Base-by-base conservation (phyloP, 2,113 vertebrate genomes). In the Saccopteryx leptura region DNA sequence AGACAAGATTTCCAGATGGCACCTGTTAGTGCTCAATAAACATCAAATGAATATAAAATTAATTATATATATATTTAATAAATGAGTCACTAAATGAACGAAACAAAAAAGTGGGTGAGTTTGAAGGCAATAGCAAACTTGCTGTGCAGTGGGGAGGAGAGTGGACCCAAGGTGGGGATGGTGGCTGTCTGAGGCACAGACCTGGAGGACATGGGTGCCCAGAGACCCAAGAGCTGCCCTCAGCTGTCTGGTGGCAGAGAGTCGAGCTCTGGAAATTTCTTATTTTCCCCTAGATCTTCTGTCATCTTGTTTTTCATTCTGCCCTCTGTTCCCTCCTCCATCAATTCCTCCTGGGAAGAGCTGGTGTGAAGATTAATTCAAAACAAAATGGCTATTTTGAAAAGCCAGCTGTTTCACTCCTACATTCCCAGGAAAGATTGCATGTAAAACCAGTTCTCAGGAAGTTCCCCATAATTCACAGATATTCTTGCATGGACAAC, bases 1-100 rank as follows among this genome's bases (percentile, higher is more conserved):
- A 95, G 81, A 61, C 76, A 94, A 88, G 71, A 33, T 52, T 90
- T 88, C 91, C 33, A 88, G 76, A n/a, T n/a, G 63, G 58, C 15
- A 39, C 7, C 33, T 9, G 26, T 1, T 56, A 39, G n/a, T 18
- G 4, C 66, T 93, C 91, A 65, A 9, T 71, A 63, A 68, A 85
- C 21, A 2, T 7, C 18, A 11, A 88, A 54, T 48, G 61, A 87
- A 65, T 24, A 31, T 33, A 50, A 56, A 76, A 85, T 78, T 71
- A n/a, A 39, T 39, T 39, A 39, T 39, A 65, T 24, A 31, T 33
- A 56, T 56, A 76, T 82, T 78, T 71, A n/a, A 60, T 46, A 72
- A 52, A 50, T 14, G 26, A 76, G 39, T 15, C 15, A 31, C 13
- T 1, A 17, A 80, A 48, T 78, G 54, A 91, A 58, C 56, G 24